Conservation (phyloP, 1,140 invertebrate genomes). For the Papilio aristodemus region DNA sequence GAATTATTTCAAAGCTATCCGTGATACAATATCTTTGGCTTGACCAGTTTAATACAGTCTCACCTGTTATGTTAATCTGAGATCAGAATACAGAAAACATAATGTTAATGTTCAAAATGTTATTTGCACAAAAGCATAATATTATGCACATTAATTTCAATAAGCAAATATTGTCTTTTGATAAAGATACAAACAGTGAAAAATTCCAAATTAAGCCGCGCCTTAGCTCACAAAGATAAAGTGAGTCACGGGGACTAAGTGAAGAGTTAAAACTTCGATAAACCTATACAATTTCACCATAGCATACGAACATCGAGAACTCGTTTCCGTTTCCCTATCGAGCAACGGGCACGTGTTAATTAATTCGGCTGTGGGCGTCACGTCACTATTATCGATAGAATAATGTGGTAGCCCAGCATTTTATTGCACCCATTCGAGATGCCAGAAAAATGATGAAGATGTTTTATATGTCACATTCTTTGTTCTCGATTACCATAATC, state of each 20-base stretch:
- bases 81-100: too few species aligned
- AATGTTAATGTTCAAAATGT: too few species aligned
- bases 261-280: conserved; percentile 52
- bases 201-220: conserved; percentile 37
- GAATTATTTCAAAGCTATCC: background rate
- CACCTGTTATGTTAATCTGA: too few species aligned
- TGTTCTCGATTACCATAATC: conserved; percentile 46
- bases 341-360: conserved; percentile 68
- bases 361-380: conserved; percentile 73
- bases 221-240: conserved; percentile 48
- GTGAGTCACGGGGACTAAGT: conserved; percentile 64
- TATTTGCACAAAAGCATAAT: too few species aligned
- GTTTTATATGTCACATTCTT: conserved; percentile 43
- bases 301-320: conserved; percentile 63
- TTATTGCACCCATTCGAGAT: conserved; percentile 59
- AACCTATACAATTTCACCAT: conserved; percentile 61
- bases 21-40: too few species aligned
- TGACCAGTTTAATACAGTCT: too few species aligned
- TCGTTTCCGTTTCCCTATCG: conserved; percentile 58
- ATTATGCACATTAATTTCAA: background rate
- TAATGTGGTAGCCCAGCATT: conserved; percentile 67
- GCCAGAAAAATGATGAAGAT: conserved; percentile 54
- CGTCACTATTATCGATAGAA: conserved; percentile 68
- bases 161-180: background rate
- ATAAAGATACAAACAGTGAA: conserved; percentile 26